Evolutionary conservation across 37 sponge, comb jelly and placozoan genomes (phyloP), one percentile per base, ranked within the genome.

Genomic region (Chondrilla cf. caribensis): DNA sequence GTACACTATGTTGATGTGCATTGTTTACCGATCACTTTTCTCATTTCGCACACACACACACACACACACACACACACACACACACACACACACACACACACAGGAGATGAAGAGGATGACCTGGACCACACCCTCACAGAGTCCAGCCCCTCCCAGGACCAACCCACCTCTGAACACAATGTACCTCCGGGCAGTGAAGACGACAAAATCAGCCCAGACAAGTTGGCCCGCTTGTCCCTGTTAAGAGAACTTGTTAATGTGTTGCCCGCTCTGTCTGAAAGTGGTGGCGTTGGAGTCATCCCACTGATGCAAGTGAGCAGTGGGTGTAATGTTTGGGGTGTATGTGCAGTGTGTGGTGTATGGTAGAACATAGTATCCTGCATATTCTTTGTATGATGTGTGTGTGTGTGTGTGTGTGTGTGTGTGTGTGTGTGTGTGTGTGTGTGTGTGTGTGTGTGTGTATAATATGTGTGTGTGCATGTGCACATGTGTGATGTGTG

Each of bases 241-340:
- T 60, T 94, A 59, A 47, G n/a, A 35, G 38, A 33, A 19, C 66
- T 94, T 54, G 36, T 88, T 15, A 54, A 88, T 0, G 77, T 82
- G 11, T 39, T 94, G 19, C 42, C 78, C 14, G 33, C 40, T 18
- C 54, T 86, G 38, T 85, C 83, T 42, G 81, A 70, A 3, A 85
- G 58, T 19, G 95, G 92, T 4, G 95, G 95, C 9, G 64, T 89
- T 43, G 72, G 87, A 15, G 44, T 81, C 54, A 87, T 94, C 17
- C 84, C 89, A 28, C 84, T 77, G 57, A 70, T 94, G 57, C 89
- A 94, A 79, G 94, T 93, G 24, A 28, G 83, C n/a, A n/a, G n/a
- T n/a, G n/a, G n/a, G n/a, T n/a, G n/a, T n/a, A n/a, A n/a, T n/a
- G n/a, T 67, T 47, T 47, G 51, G 11, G 51, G 6, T 62, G 29